Percentiles rank a stretch among this genome's conserved stretches.
These are phyloP conservation scores for Karalla daura DNA, from an alignment of 2,797 vertebrate species.

Conservation along the genomic window DNA sequence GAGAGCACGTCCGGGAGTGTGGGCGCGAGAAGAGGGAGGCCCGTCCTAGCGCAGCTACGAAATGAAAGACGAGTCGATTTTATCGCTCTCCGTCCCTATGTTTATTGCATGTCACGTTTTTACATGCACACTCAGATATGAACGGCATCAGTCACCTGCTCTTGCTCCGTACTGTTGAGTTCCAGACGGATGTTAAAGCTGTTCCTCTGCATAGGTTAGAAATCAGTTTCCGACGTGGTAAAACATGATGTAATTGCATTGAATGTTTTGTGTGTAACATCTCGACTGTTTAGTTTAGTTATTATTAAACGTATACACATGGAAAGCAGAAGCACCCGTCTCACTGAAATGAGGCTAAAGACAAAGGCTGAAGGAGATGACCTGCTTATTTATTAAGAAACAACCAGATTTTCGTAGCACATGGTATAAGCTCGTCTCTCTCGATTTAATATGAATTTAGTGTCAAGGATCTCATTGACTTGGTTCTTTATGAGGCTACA, in stretches of 20 bases:
- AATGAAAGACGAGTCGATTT: not conserved
- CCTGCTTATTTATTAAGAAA: not conserved
- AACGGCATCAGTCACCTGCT: conserved; percentile 13
- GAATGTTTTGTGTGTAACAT: too few species aligned
- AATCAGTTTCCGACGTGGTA: not conserved
- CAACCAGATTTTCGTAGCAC: not conserved
- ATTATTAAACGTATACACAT: not conserved
- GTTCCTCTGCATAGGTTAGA: not conserved
- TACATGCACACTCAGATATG: not conserved
- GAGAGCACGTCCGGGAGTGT: too few species aligned
- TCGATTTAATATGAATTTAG: too few species aligned
- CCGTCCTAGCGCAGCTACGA: not conserved
- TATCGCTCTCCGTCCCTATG: conserved; percentile 2
- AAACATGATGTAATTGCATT: too few species aligned
- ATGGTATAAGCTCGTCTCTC: too few species aligned
- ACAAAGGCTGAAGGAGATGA: not conserved
- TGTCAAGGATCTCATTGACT: too few species aligned
- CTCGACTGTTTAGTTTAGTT: too few species aligned
- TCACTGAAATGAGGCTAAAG: not conserved
- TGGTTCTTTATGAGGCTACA: too few species aligned
- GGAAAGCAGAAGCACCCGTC: not conserved
- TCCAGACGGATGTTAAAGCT: not conserved
- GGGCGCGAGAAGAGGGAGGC: too few species aligned
- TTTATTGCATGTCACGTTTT: conserved; percentile 3
- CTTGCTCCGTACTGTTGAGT: conserved; percentile 1